phyloP scores from a whole-genome alignment of 1,140 invertebrate species.

The Saccostrea glomerata region DNA sequence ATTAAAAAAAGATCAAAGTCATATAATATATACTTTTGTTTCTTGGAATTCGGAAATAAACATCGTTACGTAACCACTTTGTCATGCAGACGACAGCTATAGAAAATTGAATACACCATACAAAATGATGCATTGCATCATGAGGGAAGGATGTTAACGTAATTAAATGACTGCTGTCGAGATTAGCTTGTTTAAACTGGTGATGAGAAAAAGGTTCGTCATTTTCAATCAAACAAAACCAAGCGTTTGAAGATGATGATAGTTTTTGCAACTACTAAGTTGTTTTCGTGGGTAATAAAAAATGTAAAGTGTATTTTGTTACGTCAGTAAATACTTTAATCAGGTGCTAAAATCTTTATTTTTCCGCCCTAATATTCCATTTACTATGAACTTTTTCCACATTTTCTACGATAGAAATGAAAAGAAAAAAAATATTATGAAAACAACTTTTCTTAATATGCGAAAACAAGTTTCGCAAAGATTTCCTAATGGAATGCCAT shows the following conservation, averaged over 20 bases:
- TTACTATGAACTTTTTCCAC: no score
- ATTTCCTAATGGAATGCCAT: no score
- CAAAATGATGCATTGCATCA: neutral
- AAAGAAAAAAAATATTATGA: no score
- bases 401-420: no score
- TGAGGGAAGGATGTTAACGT: neutral
- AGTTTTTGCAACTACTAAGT: neutral
- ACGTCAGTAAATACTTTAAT: neutral
- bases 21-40: constrained; percentile 1
- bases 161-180: neutral
- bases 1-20: constrained; percentile 8
- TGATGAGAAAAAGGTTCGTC: neutral
- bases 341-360: neutral
- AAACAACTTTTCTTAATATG: no score
- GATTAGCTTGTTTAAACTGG: neutral
- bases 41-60: constrained; percentile 6
- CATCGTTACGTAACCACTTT: constrained; percentile 32
- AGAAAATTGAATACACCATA: neutral
- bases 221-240: constrained; percentile 25
- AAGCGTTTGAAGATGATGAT: neutral
- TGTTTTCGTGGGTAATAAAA: neutral
- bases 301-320: neutral
- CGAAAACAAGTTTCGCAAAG: no score
- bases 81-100: constrained; percentile 4
- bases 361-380: neutral